Conservation (phyloP, 2,113 vertebrate species). For the Melanotaenia duboulayi region DNA sequence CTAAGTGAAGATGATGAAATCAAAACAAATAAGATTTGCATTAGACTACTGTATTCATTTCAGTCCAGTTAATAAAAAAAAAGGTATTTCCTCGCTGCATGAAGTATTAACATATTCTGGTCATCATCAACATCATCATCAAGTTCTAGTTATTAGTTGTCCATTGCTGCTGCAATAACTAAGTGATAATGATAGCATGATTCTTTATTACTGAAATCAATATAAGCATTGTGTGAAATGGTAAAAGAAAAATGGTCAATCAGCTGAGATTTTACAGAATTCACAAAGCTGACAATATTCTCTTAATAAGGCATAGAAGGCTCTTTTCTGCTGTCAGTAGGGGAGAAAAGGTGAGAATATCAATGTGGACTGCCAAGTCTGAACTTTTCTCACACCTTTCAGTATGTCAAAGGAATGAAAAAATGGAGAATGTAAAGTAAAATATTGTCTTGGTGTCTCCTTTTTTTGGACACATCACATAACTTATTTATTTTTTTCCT, state of each 20-base stretch:
- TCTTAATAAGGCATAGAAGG: not conserved
- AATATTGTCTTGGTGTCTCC: not conserved
- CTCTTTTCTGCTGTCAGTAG: not conserved
- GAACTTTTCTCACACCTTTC: constrained; percentile 30
- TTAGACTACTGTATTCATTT: not conserved
- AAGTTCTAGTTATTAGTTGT: not conserved
- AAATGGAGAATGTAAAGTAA: not conserved
- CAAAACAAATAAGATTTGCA: not conserved
- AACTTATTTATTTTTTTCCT: constrained; percentile 3
- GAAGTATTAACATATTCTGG: constrained; percentile 10
- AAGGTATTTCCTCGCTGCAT: not conserved
- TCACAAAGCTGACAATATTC: not conserved
- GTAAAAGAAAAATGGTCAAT: not conserved
- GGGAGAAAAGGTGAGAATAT: not conserved
- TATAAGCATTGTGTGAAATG: not conserved
- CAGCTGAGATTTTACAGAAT: not conserved
- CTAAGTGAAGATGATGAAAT: not conserved
- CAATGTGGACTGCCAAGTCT: not conserved
- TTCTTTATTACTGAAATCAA: constrained; percentile 5
- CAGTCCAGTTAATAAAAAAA: not conserved
- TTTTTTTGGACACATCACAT: constrained; percentile 1
- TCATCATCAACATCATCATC: constrained; percentile 1
- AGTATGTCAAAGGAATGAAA: not conserved
- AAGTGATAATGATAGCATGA: not conserved
- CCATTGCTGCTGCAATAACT: not conserved